Evolutionary conservation across 1,140 invertebrate genomes (phyloP).

Genomic region (Calephelis nemesis): DNA sequence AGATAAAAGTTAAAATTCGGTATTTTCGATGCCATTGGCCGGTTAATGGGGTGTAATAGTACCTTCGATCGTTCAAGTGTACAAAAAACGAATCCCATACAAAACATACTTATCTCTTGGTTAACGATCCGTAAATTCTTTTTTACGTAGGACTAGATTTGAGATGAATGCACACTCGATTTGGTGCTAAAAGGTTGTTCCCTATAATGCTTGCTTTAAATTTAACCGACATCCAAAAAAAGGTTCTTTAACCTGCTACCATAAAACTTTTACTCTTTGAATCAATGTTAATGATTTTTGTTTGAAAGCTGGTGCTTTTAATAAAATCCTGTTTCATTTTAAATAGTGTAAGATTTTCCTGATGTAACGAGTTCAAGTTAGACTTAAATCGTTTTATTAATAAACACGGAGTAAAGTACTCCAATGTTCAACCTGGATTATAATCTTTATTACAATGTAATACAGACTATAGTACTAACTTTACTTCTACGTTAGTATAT

Average conservation of each 20-base stretch:
- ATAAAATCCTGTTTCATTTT: no score
- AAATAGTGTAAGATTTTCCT: no score
- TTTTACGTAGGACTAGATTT: slow-evolving; percentile 8
- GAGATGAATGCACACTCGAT: slow-evolving; percentile 1
- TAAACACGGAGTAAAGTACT: no score
- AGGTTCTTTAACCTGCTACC: no score
- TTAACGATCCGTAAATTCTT: slow-evolving; percentile 52
- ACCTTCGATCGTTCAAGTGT: slow-evolving; percentile 41
- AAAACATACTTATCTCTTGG: slow-evolving; percentile 44
- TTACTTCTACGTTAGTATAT: no score
- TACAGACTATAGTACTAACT: no score
- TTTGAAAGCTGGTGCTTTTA: neutral
- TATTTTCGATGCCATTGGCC: slow-evolving; percentile 63
- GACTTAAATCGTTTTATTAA: no score
- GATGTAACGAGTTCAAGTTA: no score
- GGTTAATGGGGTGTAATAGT: slow-evolving; percentile 62
- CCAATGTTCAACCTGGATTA: no score
- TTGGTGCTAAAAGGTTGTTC: slow-evolving; percentile 3
- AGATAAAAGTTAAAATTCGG: slow-evolving; percentile 42
- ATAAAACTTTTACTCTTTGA: no score
- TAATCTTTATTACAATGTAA: no score
- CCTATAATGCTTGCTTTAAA: neutral
- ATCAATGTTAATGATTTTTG: no score
- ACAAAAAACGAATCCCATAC: slow-evolving; percentile 39
- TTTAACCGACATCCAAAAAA: neutral